Evolutionary conservation across 2,888 invertebrate genomes (phyloP).

Genomic region (Nomada lathburiana): DNA sequence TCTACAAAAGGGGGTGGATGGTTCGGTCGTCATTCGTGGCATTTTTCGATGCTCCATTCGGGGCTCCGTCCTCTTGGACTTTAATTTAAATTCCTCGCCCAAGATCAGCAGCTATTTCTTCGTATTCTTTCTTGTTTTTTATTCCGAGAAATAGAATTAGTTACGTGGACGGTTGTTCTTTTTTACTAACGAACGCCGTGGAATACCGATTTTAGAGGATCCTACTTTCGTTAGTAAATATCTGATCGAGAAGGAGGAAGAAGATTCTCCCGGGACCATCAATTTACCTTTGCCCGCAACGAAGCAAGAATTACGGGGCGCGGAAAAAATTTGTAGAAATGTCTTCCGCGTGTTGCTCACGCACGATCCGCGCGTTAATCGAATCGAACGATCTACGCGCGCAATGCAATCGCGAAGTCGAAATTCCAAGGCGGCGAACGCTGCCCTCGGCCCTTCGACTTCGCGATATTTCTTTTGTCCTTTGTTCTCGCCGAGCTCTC

Average conservation of each 20-base stretch:
- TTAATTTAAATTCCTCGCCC: conserved; percentile 61
- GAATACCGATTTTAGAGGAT: not conserved
- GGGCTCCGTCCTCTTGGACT: conserved; percentile 51
- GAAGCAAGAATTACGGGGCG: conserved; percentile 40
- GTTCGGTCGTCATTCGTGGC: conserved; percentile 58
- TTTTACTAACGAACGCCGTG: not conserved
- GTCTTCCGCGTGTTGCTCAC: conserved; percentile 61
- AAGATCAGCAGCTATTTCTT: conserved; percentile 24
- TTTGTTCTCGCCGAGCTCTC: conserved; percentile 58
- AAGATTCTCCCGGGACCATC: conserved; percentile 11
- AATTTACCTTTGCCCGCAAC: conserved; percentile 7
- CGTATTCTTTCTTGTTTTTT: not conserved
- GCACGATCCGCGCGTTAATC: conserved; percentile 58
- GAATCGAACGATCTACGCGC: conserved; percentile 59
- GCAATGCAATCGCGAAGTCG: conserved; percentile 60
- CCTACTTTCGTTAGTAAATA: not conserved
- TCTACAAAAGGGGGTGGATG: conserved; percentile 55
- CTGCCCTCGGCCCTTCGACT: conserved; percentile 41
- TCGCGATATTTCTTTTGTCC: conserved; percentile 55
- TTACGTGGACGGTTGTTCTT: not conserved
- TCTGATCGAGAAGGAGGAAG: not conserved
- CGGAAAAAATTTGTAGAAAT: conserved; percentile 57
- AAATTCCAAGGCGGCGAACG: conserved; percentile 53
- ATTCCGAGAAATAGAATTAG: conserved; percentile 26
- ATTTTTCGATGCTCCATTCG: conserved; percentile 63